phyloP scores from a whole-genome alignment of 2,888 invertebrate genomes.

The Parnassius glacialis region DNA sequence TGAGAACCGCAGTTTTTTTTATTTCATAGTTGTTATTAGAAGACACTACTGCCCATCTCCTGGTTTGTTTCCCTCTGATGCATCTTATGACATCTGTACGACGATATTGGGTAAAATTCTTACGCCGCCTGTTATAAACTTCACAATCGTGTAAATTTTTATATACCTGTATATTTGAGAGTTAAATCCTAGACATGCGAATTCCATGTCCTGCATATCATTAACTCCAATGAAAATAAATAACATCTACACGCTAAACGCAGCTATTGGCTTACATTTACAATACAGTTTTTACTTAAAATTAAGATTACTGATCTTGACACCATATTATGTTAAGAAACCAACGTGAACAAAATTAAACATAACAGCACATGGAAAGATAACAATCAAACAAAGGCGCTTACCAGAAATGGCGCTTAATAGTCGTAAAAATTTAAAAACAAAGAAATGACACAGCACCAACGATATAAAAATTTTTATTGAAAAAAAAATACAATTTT shows the following conservation, averaged over 20 bases:
- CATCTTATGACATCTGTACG: no score
- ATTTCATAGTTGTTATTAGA: no score
- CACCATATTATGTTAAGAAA: slow-evolving; percentile 5
- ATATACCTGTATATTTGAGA: no score
- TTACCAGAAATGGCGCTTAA: slow-evolving; percentile 17
- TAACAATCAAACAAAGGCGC: slow-evolving; percentile 17
- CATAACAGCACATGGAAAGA: slow-evolving; percentile 14
- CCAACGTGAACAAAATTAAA: slow-evolving; percentile 10
- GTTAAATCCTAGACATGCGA: no score
- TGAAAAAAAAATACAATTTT: not conserved
- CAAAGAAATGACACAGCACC: slow-evolving; percentile 17
- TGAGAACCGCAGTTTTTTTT: no score
- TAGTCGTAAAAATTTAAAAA: slow-evolving; percentile 17
- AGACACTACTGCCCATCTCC: no score
- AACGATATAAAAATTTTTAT: slow-evolving; percentile 6
- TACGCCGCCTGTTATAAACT: no score
- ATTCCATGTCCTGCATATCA: no score
- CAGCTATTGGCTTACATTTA: no score
- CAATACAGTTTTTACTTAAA: slow-evolving; percentile 7
- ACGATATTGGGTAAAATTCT: no score
- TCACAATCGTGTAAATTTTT: no score
- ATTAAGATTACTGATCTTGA: slow-evolving; percentile 1
- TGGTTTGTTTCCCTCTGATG: no score
- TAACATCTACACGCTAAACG: slow-evolving; percentile 1
- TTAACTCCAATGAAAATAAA: not conserved